Base-by-base conservation (phyloP, 1,140 invertebrate genomes). In the Mactra quadrangularis region DNA sequence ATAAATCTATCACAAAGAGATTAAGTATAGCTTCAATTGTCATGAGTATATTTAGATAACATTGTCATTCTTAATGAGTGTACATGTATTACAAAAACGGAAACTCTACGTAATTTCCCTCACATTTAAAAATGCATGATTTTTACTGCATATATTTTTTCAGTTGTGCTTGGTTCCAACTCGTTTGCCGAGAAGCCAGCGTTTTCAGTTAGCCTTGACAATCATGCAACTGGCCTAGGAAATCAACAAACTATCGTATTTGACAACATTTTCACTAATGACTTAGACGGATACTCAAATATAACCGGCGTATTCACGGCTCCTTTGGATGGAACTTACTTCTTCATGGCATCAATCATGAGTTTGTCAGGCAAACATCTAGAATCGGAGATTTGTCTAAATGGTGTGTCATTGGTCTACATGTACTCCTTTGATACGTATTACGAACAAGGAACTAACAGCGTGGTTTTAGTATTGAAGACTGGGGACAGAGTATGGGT, bases 231-330 rank as follows among this genome's bases (percentile, higher is more conserved):
- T 7, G 38, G 38, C 31, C 60, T 64, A 17, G 60, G 60, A 6
- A 38, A 38, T 35, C 27, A 38, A 6, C 60, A 64, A n/a, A 64
- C 60, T 22, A 22, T 64, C 29, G n/a, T 64, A 35, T 64, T 64
- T 27, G 31, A 64, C 15, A 2, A 64, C 19, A 33, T 64, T 7
- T 35, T 64, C 15, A 64, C 60, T n/a, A 64, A 64, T n/a, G 27
- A 3, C 31, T 19, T 3, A 27, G 38, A 64, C 22, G 60, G 9
- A 4, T 64, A 64, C 22, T 64, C 60, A 4, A 27, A 27, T 33
- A n/a, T 64, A 2, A 64, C 62, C 25, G 60, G 60, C 7, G 15
- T 35, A 22, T 64, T 64, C 19, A 60, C 25, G 17, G 57, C 57
- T 3, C 57, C 57, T 4, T 27, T 17, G n/a, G 29, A 60, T 27